Base-by-base conservation (phyloP, 1,140 invertebrate species). In the Dinoponera quadriceps region DNA sequence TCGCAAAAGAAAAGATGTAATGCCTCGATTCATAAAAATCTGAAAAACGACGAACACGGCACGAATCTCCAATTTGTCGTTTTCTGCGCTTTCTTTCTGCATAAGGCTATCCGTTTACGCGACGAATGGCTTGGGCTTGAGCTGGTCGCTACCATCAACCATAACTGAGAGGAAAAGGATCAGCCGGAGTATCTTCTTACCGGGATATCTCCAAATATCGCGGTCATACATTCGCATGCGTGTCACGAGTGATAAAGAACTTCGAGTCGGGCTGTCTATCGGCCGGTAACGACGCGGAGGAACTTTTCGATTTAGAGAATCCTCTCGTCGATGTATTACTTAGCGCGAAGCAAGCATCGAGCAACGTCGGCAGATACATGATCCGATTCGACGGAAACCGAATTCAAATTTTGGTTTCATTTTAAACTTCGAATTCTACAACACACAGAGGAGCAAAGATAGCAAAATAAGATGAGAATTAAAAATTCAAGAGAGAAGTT, bases 171-270 rank as follows among this genome's bases (percentile, higher is more conserved):
- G 2, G 18, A 2, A 59, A 5, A 44, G 33, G 38, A 38, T 72
- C 11, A 38, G 2, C 33, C 14, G 11, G 44, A 44, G 25, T 18
- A 14, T 25, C 20, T 62, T 74, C 13, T 14, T 44, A 65, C 18
- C 44, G 18, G 33, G 27, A 62, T 73, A 73, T 73, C n/a, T 73
- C 5, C 22, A 44, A 38, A 60, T 44, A 60, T 73, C 33, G 4
- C 22, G 38, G 38, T 44, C 38, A 44, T 44, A 44, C 7, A 9
- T 44, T 44, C 9, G 33, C 33, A 11, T 9, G 38, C 25, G 16
- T 62, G 18, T 60, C 13, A 38, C 7, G 7, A 57, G 3, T 11
- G 38, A 74, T 29, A 60, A 44, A 62, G 33, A 38, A n/a, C 14
- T 25, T 44, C 16, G 11, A 27, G 11, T 27, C 11, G 3, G 25